A percentile compares a stretch with the other conserved stretches of the same genome.
phyloP scores from a whole-genome alignment of 2,113 vertebrate genomes.

The Steatornis caripensis region DNA sequence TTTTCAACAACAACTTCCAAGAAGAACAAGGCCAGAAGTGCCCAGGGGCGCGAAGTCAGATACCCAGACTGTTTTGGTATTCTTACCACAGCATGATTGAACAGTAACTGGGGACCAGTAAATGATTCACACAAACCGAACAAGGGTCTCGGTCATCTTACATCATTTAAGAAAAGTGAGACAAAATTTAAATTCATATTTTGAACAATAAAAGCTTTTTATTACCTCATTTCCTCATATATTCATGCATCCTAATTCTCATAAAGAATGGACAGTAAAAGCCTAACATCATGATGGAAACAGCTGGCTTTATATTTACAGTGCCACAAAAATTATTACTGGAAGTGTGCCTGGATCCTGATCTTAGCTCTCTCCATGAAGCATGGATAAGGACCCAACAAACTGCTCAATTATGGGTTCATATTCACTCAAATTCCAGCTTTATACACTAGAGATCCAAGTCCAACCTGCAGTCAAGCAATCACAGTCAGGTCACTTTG shows the following conservation, averaged over 20 bases:
- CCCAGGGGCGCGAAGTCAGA: background rate
- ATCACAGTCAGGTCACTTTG: background rate
- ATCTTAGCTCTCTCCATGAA: background rate
- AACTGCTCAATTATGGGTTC: background rate
- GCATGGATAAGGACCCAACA: background rate
- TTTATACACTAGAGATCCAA: background rate
- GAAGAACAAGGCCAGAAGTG: background rate
- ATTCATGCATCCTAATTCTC: background rate
- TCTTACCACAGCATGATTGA: background rate
- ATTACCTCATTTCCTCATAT: background rate
- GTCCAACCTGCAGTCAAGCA: background rate
- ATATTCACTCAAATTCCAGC: background rate
- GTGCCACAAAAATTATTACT: rapidly evolving
- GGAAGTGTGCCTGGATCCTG: background rate
- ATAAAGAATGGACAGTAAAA: background rate
- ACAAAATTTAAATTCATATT: background rate
- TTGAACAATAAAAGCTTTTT: background rate
- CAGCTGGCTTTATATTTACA: background rate
- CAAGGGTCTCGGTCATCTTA: background rate
- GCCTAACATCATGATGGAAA: background rate
- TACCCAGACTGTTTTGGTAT: background rate
- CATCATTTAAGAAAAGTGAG: rapidly evolving
- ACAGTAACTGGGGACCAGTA: background rate
- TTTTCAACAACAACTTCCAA: background rate
- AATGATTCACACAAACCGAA: background rate